Evolutionary conservation across 1,140 invertebrate genomes (phyloP).

Genomic region (Phenacoccus solenopsis): DNA sequence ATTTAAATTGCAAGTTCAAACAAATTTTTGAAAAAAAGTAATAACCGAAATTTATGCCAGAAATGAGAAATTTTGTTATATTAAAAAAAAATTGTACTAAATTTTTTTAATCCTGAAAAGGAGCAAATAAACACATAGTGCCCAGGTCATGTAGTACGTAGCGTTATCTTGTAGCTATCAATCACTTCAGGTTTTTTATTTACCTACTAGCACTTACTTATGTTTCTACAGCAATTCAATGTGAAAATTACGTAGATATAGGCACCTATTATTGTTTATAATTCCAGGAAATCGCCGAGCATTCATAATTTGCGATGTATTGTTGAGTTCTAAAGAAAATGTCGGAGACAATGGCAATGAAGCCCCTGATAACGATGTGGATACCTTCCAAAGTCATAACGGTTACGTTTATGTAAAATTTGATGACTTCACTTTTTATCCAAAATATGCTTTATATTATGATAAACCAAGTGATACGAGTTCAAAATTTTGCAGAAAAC

Average conservation of each 20-base stretch:
- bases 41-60: no score
- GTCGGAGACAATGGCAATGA: not conserved
- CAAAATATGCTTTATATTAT: conserved; percentile 18
- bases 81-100: not conserved
- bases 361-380: not conserved
- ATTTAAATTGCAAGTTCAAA: no score
- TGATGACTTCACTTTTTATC: conserved; percentile 23
- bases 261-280: no score
- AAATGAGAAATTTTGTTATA: not conserved
- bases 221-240: no score
- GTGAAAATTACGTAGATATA: no score
- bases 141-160: no score
- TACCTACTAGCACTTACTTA: not conserved
- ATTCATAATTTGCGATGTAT: not conserved
- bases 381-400: conserved; percentile 11
- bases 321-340: not conserved
- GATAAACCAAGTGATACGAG: conserved; percentile 11
- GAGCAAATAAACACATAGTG: no score
- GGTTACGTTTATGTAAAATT: conserved; percentile 22
- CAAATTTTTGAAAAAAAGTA: no score
- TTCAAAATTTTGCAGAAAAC: no score
- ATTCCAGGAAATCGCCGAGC: not conserved
- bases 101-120: not conserved
- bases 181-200: not conserved
- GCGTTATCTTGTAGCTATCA: no score